Percentiles rank a stretch among this genome's conserved stretches.
Evolutionary conservation across 2,797 vertebrate species (phyloP).

Genomic region (Gymnothorax reevesii): DNA sequence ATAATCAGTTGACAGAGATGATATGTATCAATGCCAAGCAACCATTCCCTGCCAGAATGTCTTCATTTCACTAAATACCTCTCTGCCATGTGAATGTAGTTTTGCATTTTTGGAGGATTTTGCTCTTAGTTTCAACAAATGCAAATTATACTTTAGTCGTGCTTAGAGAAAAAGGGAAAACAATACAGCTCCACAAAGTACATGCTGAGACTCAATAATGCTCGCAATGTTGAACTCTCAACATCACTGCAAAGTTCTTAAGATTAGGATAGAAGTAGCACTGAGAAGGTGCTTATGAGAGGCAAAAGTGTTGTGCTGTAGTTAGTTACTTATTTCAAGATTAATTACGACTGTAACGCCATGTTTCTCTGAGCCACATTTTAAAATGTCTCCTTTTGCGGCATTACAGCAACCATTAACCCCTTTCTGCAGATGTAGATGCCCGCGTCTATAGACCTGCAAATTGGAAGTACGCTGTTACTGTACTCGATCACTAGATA

Average conservation of each 20-base stretch:
- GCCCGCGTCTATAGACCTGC: no score
- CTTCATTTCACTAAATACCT: neutral
- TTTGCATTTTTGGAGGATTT: neutral
- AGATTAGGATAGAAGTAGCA: neutral
- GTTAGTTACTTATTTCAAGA: neutral
- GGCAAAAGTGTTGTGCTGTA: neutral
- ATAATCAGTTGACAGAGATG: conserved; percentile 2
- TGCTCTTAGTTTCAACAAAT: neutral
- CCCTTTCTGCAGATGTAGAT: no score
- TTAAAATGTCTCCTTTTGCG: neutral
- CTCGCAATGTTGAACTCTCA: neutral
- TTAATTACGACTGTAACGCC: neutral
- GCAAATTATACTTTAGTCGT: neutral
- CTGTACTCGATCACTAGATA: no score
- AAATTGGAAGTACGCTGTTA: no score
- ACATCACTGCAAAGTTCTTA: neutral
- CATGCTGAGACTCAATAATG: neutral
- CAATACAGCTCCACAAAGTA: neutral
- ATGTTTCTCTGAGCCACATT: neutral
- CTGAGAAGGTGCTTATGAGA: neutral
- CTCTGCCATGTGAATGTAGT: neutral
- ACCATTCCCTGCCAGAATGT: neutral
- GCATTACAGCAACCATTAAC: neutral
- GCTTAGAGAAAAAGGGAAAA: neutral
- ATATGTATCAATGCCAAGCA: neutral